Evolutionary conservation across 2,797 vertebrate species (phyloP), one percentile per base, ranked within the genome.

Genomic region (Parotocinclus haroldoi): DNA sequence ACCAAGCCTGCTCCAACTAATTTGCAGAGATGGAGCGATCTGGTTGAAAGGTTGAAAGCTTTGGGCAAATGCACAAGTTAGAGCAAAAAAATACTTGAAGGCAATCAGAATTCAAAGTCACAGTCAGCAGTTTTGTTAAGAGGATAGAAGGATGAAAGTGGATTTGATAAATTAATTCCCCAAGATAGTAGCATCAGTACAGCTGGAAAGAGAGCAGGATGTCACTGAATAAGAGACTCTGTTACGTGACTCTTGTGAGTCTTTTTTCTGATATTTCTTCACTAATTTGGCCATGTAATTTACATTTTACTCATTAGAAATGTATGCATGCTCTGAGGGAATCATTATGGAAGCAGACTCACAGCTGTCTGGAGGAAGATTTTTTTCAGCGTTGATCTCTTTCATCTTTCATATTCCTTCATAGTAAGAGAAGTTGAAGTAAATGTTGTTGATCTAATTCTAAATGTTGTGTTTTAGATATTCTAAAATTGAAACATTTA

Each of bases 81-180:
- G 37, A 42, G 39, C 48, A 42, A 51, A 54, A 66, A 71, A 49
- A 69, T 70, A 58, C 73, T 62, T 58, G 49, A 54, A 71, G 66
- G 62, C 63, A 50, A 63, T 74, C 39, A 68, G 66, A 74, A 73
- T 72, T 72, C 19, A 69, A 68, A 76, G 68, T 52, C 76, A 81
- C 73, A 79, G 71, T 81, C 79, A 79, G 66, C 77, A 77, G 79
- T 78, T 81, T 78, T 81, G 75, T 84, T 71, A 75, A 68, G 65
- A 74, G 68, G 73, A 68, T 74, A 69, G 77, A 64, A 46, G 68
- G 76, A 83, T 82, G 71, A 81, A 80, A 78, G 73, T 65, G 57
- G 72, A 77, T 83, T 83, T 82, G 79, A 84, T 81, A 76, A 75
- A 76, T 71, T 77, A 76, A 84, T 80, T 80, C 77, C 72, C 78